Base-by-base conservation (phyloP, 1,140 invertebrate genomes). In the Megathymus violae region DNA sequence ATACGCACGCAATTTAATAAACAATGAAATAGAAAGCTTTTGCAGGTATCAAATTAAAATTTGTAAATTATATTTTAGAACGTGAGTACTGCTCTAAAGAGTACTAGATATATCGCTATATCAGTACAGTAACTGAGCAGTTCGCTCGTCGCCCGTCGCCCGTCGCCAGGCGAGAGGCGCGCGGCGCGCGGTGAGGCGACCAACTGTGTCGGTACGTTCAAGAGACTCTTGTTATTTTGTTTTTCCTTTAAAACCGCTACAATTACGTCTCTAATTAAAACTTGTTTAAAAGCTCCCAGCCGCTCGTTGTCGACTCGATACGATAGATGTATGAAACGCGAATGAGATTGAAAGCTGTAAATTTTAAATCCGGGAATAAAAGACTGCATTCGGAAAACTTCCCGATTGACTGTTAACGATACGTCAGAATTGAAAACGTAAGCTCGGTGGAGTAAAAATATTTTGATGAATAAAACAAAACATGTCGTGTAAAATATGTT, bases 221-320 rank as follows among this genome's bases (percentile, higher is more conserved):
- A 52, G 34, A 40, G 34, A 15, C n/a, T n/a, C 50, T 52, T 34
- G 50, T 52, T 52, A 52, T 52, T 52, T 52, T 52, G 50, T 52
- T 52, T 52, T 52, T 52, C 50, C 51, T 54, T 54, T 54, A 19
- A 54, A 54, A 54, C 11, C 34, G 51, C 51, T 41, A 54, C 51
- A 54, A 54, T 54, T 54, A 54, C 10, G 36, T 36, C 38, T 27
- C 51, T 54, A 54, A 54, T 54, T 54, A 54, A 54, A 54, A 54
- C 51, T 54, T 54, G 51, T 40, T 54, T 54, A 54, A 54, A 52
- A 54, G 51, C n/a, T 54, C 25, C 51, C 38, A 41, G 51, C 51
- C 38, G 17, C 51, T 17, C 44, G 16, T 41, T 52, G 40, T 43
- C 52, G 40, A 56, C 40, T 56, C 52, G 40, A 16, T 14, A 14